Base-by-base conservation (phyloP, 64 coral and sea anemone species). In the Astreopora myriophthalma region DNA sequence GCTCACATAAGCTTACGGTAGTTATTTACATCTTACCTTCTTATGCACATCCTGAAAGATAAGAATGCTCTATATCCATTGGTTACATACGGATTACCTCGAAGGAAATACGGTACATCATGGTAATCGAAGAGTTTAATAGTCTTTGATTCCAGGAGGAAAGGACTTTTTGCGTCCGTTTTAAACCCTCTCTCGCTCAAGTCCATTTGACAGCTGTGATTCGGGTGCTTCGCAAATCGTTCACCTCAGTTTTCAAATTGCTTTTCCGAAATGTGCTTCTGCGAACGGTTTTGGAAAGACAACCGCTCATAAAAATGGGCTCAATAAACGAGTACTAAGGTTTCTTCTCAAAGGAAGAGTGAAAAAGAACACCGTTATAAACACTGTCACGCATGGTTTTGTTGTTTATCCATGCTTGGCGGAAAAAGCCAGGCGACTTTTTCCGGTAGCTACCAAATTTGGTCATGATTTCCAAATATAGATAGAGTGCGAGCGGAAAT, bases 11-110 rank as follows among this genome's bases (percentile, higher is more conserved):
- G 23, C 10, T 13, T 67, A 7, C 63, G 5, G 3, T 24, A 22
- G 32, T 17, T 38, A 60, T 9, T 24, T 9, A 36, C 1, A 16
- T 23, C 80, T 66, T 60, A 99, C 97, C 97, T 99, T 95, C 90
- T 95, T 28, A 99, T 35, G 58, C 97, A 99, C 90, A 92, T 83
- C 46, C 39, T 86, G 33, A 64, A 75, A 7, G 91, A 90, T 32
- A 99, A 90, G 75, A 96, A 96, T 13, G 94, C 94, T 37, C 97
- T 78, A 40, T 99, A 99, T 7, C 97, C 97, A 63, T 86, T 75
- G 6, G 97, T 99, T 48, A 99, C 87, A 40, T 93, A 99, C 7
- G 90, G 89, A 66, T 99, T 99, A 48, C 97, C 97, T 90, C 97
- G 48, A 27, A 99, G 85, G n/a, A 99, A 99, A 37, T 99, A 99